Conservation (phyloP, 1,140 invertebrate genomes). For the Heliconius hewitsoni region DNA sequence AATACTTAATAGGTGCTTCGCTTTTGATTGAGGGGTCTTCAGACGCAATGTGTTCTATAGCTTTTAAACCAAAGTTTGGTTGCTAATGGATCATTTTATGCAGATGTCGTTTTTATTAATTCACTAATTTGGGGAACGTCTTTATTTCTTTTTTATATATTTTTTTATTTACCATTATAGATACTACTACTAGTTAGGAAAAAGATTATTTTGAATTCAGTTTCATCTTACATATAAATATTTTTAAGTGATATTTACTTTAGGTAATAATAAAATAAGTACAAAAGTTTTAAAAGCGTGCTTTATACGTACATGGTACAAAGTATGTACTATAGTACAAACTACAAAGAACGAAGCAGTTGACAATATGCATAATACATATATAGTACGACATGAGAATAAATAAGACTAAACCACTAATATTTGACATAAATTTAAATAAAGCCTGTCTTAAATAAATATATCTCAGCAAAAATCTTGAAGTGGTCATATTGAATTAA, state of each 20-base stretch:
- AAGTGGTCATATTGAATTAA: slow-evolving; percentile 76
- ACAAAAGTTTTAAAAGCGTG: too few relatives aligned
- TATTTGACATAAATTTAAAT: not conserved
- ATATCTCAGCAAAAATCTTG: slow-evolving; percentile 48
- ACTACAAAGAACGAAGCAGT: too few relatives aligned
- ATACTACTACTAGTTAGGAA: not conserved
- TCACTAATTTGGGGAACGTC: slow-evolving; percentile 23
- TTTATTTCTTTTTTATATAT: not conserved
- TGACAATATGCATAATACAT: too few relatives aligned
- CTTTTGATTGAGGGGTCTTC: slow-evolving; percentile 35
- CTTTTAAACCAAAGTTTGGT: slow-evolving; percentile 56
- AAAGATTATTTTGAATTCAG: too few relatives aligned
- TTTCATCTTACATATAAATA: too few relatives aligned
- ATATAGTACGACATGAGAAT: too few relatives aligned
- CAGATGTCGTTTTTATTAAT: slow-evolving; percentile 57
- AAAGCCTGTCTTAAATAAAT: slow-evolving; percentile 14
- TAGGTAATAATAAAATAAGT: too few relatives aligned
- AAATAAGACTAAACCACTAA: too few relatives aligned
- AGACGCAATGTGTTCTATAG: slow-evolving; percentile 63
- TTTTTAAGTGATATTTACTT: too few relatives aligned
- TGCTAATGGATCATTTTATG: slow-evolving; percentile 56
- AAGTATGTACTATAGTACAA: too few relatives aligned
- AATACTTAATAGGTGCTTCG: slow-evolving; percentile 31
- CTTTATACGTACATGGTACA: too few relatives aligned
- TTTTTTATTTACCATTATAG: not conserved